phyloP scores from a whole-genome alignment of 2,888 invertebrate species.

The Coremacera marginata region DNA sequence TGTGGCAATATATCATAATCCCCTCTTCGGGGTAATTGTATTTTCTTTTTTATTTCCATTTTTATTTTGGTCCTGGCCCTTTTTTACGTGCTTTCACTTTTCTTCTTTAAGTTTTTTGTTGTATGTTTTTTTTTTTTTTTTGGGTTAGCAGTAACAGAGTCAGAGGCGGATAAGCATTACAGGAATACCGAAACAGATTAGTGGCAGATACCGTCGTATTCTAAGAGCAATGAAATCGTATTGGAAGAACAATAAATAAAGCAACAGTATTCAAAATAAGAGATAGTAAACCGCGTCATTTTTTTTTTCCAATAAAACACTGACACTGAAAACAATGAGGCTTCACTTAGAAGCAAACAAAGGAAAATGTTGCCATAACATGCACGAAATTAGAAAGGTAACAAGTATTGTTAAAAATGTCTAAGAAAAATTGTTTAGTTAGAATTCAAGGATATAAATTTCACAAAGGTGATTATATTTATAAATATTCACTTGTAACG shows the following conservation, averaged over 20 bases:
- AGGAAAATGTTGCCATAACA: too few relatives aligned
- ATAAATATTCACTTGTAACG: too few relatives aligned
- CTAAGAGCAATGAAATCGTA: background rate
- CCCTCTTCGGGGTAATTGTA: constrained; percentile 14
- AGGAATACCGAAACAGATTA: constrained; percentile 14
- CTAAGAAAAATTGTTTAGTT: too few relatives aligned
- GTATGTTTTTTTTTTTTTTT: background rate
- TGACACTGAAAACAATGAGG: too few relatives aligned
- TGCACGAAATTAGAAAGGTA: too few relatives aligned
- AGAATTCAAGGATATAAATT: too few relatives aligned
- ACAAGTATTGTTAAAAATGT: too few relatives aligned
- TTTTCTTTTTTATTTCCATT: constrained; percentile 21
- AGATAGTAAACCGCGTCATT: background rate
- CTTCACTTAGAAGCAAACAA: too few relatives aligned
- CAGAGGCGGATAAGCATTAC: background rate
- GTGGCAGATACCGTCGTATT: constrained; percentile 2
- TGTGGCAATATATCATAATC: constrained; percentile 16
- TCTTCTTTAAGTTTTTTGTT: background rate
- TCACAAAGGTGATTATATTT: too few relatives aligned
- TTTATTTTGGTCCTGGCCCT: background rate
- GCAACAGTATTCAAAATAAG: constrained; percentile 13
- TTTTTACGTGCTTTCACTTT: background rate
- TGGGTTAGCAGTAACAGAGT: background rate
- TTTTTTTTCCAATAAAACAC: constrained; percentile 7
- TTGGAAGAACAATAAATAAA: constrained; percentile 12